These are phyloP conservation scores for Holocentrus rufus DNA, from an alignment of 2,797 vertebrate genomes.

Conservation along the genomic window DNA sequence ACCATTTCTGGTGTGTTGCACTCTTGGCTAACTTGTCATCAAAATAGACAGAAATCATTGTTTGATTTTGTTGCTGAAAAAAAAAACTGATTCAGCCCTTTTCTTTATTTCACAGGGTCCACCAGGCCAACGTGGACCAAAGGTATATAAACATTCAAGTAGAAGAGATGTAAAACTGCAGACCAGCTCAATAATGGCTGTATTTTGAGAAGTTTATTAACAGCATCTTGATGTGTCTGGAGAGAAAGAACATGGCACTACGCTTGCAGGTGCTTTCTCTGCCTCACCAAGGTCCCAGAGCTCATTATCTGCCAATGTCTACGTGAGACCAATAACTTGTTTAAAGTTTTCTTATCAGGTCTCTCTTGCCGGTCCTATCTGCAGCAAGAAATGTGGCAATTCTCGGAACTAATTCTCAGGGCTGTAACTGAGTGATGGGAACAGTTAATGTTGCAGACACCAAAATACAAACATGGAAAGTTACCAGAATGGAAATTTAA, in stretches of 20 bases:
- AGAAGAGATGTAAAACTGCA: conserved; percentile 27
- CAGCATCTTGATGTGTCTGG: conserved; percentile 20
- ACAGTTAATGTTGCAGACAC: conserved; percentile 7
- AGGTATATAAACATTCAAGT: conserved; percentile 57
- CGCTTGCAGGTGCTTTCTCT: conserved; percentile 15
- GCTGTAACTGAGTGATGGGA: background rate
- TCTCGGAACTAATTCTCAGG: conserved; percentile 7
- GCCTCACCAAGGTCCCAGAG: conserved; percentile 41
- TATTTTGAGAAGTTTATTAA: conserved; percentile 41
- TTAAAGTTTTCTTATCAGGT: conserved; percentile 14
- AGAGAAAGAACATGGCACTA: conserved; percentile 40
- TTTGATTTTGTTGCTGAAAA: conserved; percentile 5
- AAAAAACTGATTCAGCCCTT: conserved; percentile 11
- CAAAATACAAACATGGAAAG: background rate
- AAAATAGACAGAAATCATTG: background rate
- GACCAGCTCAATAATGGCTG: conserved; percentile 24
- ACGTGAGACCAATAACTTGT: conserved; percentile 49
- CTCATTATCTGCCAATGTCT: conserved; percentile 49
- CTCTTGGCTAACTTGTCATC: background rate
- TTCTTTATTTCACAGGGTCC: conserved; percentile 62
- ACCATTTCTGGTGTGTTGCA: background rate
- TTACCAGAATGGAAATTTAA: too few relatives aligned
- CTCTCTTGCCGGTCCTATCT: conserved; percentile 5
- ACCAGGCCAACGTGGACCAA: conserved; percentile 58
- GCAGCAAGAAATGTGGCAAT: conserved; percentile 1